Percentiles rank a stretch among this genome's conserved stretches.
Evolutionary conservation across 2,797 vertebrate genomes (phyloP).

Genomic region (Artibeus jamaicensis): DNA sequence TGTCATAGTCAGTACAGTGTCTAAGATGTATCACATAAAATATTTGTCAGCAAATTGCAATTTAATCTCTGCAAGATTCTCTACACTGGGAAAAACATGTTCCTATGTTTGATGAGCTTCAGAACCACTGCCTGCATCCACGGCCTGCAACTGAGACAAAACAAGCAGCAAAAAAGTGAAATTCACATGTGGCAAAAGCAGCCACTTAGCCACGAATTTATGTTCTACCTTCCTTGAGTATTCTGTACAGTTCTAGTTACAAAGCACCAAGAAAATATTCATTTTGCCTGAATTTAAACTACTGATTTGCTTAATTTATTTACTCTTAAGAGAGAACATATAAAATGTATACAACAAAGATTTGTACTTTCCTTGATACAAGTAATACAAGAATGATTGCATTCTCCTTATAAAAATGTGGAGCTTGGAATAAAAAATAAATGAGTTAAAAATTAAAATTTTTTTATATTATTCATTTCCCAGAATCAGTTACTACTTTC

Average conservation of each 20-base stretch:
- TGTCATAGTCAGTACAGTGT: constrained; percentile 53
- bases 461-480: background rate
- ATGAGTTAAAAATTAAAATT: background rate
- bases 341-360: background rate
- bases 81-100: constrained; percentile 74
- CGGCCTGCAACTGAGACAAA: constrained; percentile 48
- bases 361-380: background rate
- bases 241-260: constrained; percentile 31
- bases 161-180: constrained; percentile 19
- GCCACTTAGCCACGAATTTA: constrained; percentile 20
- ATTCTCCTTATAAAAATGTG: background rate
- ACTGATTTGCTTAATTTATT: background rate
- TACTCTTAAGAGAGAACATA: background rate
- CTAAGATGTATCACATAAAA: constrained; percentile 43
- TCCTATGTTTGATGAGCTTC: constrained; percentile 71
- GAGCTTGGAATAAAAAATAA: background rate
- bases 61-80: constrained; percentile 56
- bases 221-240: constrained; percentile 28
- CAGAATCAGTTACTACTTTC: background rate
- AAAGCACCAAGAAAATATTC: constrained; percentile 5
- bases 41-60: constrained; percentile 67
- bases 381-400: background rate
- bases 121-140: background rate
- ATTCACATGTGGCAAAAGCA: background rate
- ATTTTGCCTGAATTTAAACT: constrained; percentile 41